These are phyloP conservation scores for Nymphalis polychloros DNA, from an alignment of 2,888 invertebrate species.

Conservation along the genomic window DNA sequence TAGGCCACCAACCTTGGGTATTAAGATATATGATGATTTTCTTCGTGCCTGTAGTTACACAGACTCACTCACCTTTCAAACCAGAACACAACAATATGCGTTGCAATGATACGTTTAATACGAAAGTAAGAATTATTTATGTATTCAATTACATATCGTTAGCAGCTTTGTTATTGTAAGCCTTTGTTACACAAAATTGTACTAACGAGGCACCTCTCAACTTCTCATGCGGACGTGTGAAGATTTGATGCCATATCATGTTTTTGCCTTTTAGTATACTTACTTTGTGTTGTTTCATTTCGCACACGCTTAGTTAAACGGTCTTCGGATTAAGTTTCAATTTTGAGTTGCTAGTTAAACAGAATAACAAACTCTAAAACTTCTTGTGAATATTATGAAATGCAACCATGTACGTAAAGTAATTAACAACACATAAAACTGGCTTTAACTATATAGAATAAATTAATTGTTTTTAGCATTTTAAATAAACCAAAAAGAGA, in stretches of 20 bases:
- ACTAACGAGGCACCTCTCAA: constrained; percentile 49
- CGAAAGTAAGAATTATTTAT: too few relatives aligned
- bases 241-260: constrained; percentile 46
- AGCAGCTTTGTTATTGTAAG: constrained; percentile 15
- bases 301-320: constrained; percentile 43
- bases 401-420: neutral
- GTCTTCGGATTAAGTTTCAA: constrained; percentile 40
- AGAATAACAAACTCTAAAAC: neutral
- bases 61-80: too few relatives aligned
- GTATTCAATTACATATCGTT: constrained; percentile 16
- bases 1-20: too few relatives aligned
- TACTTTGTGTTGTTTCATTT: constrained; percentile 26
- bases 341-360: constrained; percentile 35
- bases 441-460: too few relatives aligned
- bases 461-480: too few relatives aligned
- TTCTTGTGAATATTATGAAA: neutral
- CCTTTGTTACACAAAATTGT: constrained; percentile 37
- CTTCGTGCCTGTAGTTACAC: too few relatives aligned
- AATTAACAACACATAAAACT: neutral
- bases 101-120: too few relatives aligned
- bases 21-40: too few relatives aligned
- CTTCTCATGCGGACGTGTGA: constrained; percentile 38
- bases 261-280: constrained; percentile 38
- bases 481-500: too few relatives aligned
- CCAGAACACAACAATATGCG: too few relatives aligned